These are phyloP conservation scores for Nomada ferruginata DNA, from an alignment of 2,888 invertebrate genomes.

Conservation along the genomic window DNA sequence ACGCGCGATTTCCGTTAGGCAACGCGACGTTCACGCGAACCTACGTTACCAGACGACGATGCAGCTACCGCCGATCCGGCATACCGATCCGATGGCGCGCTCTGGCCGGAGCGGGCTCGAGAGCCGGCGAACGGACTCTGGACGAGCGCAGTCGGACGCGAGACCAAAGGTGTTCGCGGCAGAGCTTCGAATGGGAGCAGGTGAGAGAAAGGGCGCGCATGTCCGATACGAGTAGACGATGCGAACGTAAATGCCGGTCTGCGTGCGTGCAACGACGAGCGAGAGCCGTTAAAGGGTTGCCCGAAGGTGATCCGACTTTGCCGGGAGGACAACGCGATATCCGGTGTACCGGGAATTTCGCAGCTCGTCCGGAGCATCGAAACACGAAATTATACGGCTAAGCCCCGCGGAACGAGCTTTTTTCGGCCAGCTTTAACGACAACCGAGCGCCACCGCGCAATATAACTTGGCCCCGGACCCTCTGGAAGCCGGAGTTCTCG, in stretches of 20 bases:
- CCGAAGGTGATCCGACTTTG: conserved; percentile 35
- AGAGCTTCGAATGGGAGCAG: conserved; percentile 11
- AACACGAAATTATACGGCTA: conserved; percentile 38
- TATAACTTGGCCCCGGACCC: neutral
- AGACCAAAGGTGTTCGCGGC: conserved; percentile 17
- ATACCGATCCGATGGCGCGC: conserved; percentile 58
- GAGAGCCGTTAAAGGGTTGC: conserved; percentile 41
- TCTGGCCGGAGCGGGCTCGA: conserved; percentile 24
- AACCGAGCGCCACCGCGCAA: neutral
- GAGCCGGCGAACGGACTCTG: conserved; percentile 32
- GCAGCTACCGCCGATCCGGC: conserved; percentile 60
- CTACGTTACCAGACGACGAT: conserved; percentile 57
- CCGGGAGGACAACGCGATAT: conserved; percentile 46
- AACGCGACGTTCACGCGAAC: conserved; percentile 63
- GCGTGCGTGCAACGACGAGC: conserved; percentile 30
- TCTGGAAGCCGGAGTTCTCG: neutral
- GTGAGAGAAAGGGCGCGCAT: neutral
- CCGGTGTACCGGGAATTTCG: conserved; percentile 36
- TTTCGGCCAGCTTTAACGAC: conserved; percentile 38
- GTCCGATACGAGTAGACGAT: conserved; percentile 25
- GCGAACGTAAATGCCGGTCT: conserved; percentile 42
- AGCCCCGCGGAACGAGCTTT: conserved; percentile 30
- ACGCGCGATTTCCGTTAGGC: conserved; percentile 66
- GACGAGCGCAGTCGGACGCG: neutral
- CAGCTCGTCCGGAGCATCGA: conserved; percentile 23